Evolutionary conservation across 1,140 invertebrate genomes (phyloP).

Genomic region (Bathynomus jamesi): DNA sequence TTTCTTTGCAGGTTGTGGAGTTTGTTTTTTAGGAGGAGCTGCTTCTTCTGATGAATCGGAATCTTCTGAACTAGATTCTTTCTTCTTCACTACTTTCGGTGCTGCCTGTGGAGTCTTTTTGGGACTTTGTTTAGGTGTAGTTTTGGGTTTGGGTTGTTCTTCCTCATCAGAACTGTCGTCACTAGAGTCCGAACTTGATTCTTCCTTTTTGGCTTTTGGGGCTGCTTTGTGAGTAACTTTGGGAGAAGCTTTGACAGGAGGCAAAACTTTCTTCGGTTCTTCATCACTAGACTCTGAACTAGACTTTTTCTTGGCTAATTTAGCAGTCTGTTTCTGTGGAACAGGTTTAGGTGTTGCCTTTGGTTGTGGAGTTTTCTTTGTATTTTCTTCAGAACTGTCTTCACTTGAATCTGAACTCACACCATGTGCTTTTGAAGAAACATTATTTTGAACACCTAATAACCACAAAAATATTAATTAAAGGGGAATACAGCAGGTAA

Average conservation of each 20-base stretch:
- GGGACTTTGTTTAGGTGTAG: not conserved
- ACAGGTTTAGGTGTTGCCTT: not conserved
- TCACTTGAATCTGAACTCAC: not conserved
- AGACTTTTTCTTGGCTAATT: not conserved
- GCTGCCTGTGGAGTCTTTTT: not conserved
- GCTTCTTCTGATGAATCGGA: too few relatives aligned
- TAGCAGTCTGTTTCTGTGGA: not conserved
- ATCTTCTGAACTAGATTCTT: too few relatives aligned
- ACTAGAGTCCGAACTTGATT: not conserved
- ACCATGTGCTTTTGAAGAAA: not conserved
- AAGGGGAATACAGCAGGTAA: not conserved
- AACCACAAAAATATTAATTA: not conserved
- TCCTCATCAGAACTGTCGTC: not conserved
- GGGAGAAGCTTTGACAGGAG: not conserved
- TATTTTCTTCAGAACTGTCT: not conserved
- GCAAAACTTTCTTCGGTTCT: not conserved
- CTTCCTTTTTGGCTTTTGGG: not conserved
- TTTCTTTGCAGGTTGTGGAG: not conserved
- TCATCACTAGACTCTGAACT: not conserved
- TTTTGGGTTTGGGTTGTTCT: not conserved
- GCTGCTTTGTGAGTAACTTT: not conserved
- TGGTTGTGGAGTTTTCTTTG: not conserved
- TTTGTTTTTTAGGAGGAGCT: too few relatives aligned
- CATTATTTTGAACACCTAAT: not conserved
- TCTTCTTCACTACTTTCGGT: too few relatives aligned